Evolutionary conservation across 2,797 vertebrate genomes (phyloP), one percentile per base, ranked within the genome.

Genomic region (Bovichtus variegatus): DNA sequence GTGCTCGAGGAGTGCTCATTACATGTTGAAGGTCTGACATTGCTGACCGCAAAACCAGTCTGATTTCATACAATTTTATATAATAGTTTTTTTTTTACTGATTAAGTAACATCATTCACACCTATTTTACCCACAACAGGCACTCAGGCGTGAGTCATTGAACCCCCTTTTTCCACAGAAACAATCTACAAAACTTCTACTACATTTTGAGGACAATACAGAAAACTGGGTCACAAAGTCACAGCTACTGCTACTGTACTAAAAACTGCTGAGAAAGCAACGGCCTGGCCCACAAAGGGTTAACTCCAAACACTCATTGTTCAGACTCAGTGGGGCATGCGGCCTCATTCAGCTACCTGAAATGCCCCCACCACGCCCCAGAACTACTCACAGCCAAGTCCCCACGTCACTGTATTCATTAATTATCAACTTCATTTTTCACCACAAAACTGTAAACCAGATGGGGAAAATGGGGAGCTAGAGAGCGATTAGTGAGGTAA

Each of bases 351-450:
- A 94, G 90, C 87, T 92, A 95, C 87, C 91, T 89, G 83, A 83
- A 89, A 87, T 85, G 84, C 15, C 84, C 88, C 76, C 74, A 77
- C 72, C 89, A 91, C 86, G 63, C 27, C 94, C 88, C 93, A 90
- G 83, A 81, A 81, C 80, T 70, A 82, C 80, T 90, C 78, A 62
- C 81, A 91, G 92, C 87, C 93, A 93, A 89, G 87, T 89, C 93
- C 91, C 87, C 69, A 81, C 94, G 83, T 93, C 94, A 70, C 80
- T 78, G 84, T 81, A 95, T 96, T 95, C 94, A 96, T 96, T 96
- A 96, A 97, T 96, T 96, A 96, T 93, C 92, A 90, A 89, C 89
- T 90, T 89, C 90, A 94, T 96, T 95, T 93, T 94, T 94, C 91
- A 94, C 86, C 79, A 94, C 85, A 91, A 84, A 93, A 93, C 91